Evolutionary conservation across 2,113 vertebrate species (phyloP), one percentile per base, ranked within the genome.

Genomic region (Equus przewalskii): DNA sequence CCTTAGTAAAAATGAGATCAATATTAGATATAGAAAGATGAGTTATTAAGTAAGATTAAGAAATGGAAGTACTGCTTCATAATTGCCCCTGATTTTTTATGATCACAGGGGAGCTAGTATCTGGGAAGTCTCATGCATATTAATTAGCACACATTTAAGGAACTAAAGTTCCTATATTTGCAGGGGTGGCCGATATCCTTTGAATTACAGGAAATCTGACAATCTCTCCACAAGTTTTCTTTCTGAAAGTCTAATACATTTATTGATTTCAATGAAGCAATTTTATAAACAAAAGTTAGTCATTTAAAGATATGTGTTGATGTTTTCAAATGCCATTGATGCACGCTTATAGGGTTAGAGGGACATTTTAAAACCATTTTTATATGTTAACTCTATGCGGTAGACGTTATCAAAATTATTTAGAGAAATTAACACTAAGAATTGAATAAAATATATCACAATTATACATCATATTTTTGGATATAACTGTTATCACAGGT

Each of bases 381-480:
- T 44, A 79, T 80, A 5, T 12, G 30, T n/a, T 89, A 84, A 70
- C 7, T 3, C 7, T 88, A 30, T 54, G 14, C 62, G 14, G 22
- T 51, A 80, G 26, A 30, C 36, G 16, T 56, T 82, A 76, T 56
- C 93, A 79, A 46, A 51, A 73, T 24, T 84, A 85, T 46, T 90
- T 96, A 72, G 80, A 79, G 30, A 96, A 24, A 13, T 76, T 73
- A 84, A 67, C 18, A 89, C 12, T 62, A 88, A 76, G 14, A 91
- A 24, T 80, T 69, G 51, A 51, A 64, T 51, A 94, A 73, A 87
- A 79, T 51, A 54, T 46, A 51, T 65, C 83, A 82, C 95, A 90
- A 64, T 44, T 62, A 62, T 64, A 60, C 49, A 9, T 36, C 24
- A 81, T 70, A 76, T 51, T 65, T 93, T 90, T 81, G 8, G 21